phyloP scores from a whole-genome alignment of 2,113 vertebrate genomes.

The Eulemur rufifrons region DNA sequence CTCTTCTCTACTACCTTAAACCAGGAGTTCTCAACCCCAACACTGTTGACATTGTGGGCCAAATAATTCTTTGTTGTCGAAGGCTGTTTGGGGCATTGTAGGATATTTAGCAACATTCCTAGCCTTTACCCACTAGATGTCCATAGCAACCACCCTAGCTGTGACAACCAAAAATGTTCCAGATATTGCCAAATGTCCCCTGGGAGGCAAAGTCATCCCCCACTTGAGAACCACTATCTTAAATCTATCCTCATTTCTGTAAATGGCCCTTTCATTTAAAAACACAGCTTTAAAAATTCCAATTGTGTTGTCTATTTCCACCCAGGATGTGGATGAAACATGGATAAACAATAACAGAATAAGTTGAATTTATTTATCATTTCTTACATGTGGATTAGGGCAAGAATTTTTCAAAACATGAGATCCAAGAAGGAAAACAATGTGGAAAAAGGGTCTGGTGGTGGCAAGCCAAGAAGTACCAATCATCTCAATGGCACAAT shows the following conservation, averaged over 20 bases:
- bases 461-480: not conserved
- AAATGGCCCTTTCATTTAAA: not conserved
- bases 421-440: not conserved
- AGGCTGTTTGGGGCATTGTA: not conserved
- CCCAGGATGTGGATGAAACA: not conserved
- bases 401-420: not conserved
- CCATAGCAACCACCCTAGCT: not conserved
- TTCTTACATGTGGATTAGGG: not conserved
- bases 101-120: not conserved
- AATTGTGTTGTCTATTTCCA: not conserved
- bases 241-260: not conserved
- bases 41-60: not conserved
- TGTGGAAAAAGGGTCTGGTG: not conserved
- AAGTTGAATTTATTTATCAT: not conserved
- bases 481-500: not conserved
- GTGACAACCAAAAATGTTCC: not conserved
- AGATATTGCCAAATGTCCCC: not conserved
- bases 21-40: not conserved
- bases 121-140: not conserved
- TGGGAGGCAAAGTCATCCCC: not conserved
- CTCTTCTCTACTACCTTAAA: not conserved
- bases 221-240: not conserved
- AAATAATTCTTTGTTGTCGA: not conserved
- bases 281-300: not conserved
- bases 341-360: not conserved